Conservation (phyloP, 2,113 vertebrate genomes). For the Oryzias melastigma region DNA sequence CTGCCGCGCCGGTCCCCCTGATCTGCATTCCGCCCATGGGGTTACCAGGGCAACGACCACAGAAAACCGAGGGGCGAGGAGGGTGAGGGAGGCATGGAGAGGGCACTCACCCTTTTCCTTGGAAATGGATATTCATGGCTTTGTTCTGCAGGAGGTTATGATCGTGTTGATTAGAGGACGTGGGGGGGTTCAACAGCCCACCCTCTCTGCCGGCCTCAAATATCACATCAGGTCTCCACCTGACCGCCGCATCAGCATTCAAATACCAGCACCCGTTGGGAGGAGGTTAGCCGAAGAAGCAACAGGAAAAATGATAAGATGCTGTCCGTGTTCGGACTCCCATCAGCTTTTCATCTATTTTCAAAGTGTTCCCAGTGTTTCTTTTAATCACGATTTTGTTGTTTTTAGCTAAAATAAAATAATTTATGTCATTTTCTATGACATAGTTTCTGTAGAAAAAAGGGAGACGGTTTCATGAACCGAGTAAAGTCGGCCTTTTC, state of each 20-base stretch:
- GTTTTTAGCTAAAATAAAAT: too few relatives aligned
- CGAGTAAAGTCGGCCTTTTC: too few relatives aligned
- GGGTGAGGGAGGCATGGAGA: constrained; percentile 58
- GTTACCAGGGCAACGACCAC: constrained; percentile 79
- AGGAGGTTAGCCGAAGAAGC: constrained; percentile 32
- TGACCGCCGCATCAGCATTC: constrained; percentile 43
- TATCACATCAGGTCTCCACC: constrained; percentile 32
- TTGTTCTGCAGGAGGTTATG: constrained; percentile 68
- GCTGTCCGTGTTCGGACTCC: too few relatives aligned
- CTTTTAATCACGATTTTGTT: too few relatives aligned
- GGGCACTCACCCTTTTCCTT: constrained; percentile 71
- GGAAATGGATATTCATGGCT: constrained; percentile 78
- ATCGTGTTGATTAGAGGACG: constrained; percentile 60
- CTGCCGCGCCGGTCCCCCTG: constrained; percentile 63
- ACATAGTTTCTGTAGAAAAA: too few relatives aligned
- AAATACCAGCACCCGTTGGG: constrained; percentile 30
- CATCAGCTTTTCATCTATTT: too few relatives aligned
- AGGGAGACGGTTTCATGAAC: too few relatives aligned
- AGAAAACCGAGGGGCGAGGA: constrained; percentile 62
- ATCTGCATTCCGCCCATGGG: constrained; percentile 76
- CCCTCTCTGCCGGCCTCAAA: constrained; percentile 38
- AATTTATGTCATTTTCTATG: too few relatives aligned
- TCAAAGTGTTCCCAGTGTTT: too few relatives aligned
- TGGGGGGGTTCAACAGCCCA: constrained; percentile 31
- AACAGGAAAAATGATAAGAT: too few relatives aligned